Evolutionary conservation across 2,797 vertebrate genomes (phyloP).

Genomic region (Hephaestus fuliginosus): DNA sequence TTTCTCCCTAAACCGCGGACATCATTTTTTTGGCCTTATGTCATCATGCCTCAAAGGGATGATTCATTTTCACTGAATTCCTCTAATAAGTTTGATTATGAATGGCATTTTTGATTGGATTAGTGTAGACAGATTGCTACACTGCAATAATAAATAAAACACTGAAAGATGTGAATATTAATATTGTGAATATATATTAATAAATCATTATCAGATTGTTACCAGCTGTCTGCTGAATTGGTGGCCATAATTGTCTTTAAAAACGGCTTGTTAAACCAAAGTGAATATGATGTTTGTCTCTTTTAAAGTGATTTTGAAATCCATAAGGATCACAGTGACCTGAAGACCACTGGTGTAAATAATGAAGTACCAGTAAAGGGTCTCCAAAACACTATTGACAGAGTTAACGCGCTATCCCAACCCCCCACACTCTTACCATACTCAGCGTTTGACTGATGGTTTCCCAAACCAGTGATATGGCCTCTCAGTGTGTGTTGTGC

Average conservation of each 20-base stretch:
- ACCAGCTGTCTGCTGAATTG: not conserved
- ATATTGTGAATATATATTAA: not conserved
- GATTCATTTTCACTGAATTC: not conserved
- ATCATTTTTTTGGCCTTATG: conserved; percentile 15
- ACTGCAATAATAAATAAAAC: not conserved
- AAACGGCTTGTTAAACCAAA: not conserved
- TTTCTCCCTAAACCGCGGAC: conserved; percentile 26
- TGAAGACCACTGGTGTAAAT: not conserved
- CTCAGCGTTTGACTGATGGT: conserved; percentile 32
- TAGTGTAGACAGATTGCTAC: not conserved
- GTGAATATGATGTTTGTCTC: not conserved
- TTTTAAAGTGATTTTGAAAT: not conserved
- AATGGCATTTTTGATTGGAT: not conserved
- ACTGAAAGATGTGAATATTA: not conserved
- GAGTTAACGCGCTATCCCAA: not conserved
- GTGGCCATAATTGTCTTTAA: not conserved
- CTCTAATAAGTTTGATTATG: conserved; percentile 5
- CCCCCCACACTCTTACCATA: not conserved
- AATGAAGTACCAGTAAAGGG: not conserved
- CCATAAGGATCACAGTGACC: not conserved
- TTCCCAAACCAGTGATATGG: conserved; percentile 15
- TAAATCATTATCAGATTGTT: not conserved
- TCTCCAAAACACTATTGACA: not conserved
- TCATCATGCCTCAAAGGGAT: conserved; percentile 25
- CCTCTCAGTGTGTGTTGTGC: conserved; percentile 32